Evolutionary conservation across 2,888 invertebrate genomes (phyloP), one percentile per base, ranked within the genome.

Genomic region (Helobdella robusta): DNA sequence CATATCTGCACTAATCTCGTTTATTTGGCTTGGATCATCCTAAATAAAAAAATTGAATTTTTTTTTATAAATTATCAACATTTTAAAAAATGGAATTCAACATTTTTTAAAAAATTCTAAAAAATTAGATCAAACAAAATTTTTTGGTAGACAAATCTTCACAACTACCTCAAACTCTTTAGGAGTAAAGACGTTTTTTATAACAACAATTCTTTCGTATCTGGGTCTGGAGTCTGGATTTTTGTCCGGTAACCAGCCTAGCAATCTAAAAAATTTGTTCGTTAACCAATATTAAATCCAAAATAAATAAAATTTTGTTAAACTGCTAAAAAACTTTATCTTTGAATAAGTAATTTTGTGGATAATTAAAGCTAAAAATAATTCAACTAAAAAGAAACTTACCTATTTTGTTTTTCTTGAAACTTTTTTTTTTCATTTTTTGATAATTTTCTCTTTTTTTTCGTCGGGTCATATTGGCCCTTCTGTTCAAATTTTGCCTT

Each of bases 211-310:
- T 75, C 86, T 86, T 78, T 98, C 97, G 78, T 89, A 86, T 76
- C 90, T 91, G 0, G 86, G 84, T 61, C 92, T 70, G 74, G 90
- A 89, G 0, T 90, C 91, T 36, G 87, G 82, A 76, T 89, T 84
- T 77, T 89, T 90, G 73, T 97, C 95, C 0, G 95, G 94, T 68
- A 90, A 84, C 98, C 98, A 98, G 78, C 92, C 94, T 78, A 98
- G 90, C 59, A 95, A 81, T 76, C 87, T 87, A 72, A 11, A 74
- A 52, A 52, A n/a, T 20, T 15, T 40, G 11, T 15, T 40, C 71
- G 18, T n/a, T 30, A 59, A n/a, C 58, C 59, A 3, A 65, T 20
- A 40, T 62, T 60, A 8, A 40, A 60, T n/a, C n/a, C 34, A 20
- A 36, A 50, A 62, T 50, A 62, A 11, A 60, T 20, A 60, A 6